Evolutionary conservation across 2,888 invertebrate genomes (phyloP), one percentile per base, ranked within the genome.

Genomic region (Subacronicta megacephala): DNA sequence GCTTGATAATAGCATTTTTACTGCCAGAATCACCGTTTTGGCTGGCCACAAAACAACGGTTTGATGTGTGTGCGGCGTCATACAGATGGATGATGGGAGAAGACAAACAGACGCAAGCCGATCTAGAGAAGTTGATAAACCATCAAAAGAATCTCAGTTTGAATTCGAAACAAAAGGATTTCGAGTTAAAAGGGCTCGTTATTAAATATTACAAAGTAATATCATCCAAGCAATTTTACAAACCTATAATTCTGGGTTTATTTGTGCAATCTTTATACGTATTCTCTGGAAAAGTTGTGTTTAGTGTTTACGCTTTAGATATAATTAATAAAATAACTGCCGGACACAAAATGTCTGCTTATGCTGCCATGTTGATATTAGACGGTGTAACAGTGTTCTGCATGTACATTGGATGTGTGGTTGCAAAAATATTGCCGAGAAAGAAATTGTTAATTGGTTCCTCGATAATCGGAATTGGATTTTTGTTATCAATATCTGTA

Each of bases 11-110:
- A 1, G 47, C 76, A 2, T 38, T 73, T 1, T 40, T 80, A 6
- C 63, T 78, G 67, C 83, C 84, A 0, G 84, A 84, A 44, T 83
- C 84, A 0, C 84, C 84, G 10, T 71, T 70, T 40, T 80, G 78
- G 79, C 23, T 79, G n/a, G 75, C 74, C 6, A 56, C 46, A 0
- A 63, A 56, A 29, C 37, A 51, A 9, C 43, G 36, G 3, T 69
- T 44, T 38, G 64, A 52, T 12, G 36, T 57, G 26, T 73, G 74
- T 42, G 47, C 62, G 0, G 13, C 18, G 10, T 52, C 77, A 2
- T 72, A 77, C 43, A 45, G 65, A 18, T 79, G 78, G 75, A 26
- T 74, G 1, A 72, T 74, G 46, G 78, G 80, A 31, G 38, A 36
- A 20, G 52, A 40, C 5, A 55, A 49, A 17, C 52, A 61, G 7